These are phyloP conservation scores for Musca domestica DNA, from an alignment of 1,140 invertebrate species.

Conservation along the genomic window DNA sequence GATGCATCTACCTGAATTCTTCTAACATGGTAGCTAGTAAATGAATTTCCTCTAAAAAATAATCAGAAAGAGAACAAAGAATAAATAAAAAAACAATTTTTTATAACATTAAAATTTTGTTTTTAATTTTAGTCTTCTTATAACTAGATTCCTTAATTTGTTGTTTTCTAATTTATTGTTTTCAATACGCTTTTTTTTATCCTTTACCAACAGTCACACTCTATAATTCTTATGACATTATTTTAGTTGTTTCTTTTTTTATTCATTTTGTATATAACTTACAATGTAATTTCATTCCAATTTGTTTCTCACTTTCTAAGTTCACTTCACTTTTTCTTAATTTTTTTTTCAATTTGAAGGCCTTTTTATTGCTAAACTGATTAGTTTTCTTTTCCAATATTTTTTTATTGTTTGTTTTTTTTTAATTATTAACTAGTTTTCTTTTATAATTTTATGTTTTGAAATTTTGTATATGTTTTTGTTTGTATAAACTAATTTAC, in stretches of 20 bases:
- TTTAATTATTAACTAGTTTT: not conserved
- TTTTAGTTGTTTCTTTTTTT: not conserved
- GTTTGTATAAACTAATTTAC: not conserved
- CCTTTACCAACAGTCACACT: constrained; percentile 8
- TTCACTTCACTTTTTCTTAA: too few relatives aligned
- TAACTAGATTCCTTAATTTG: not conserved
- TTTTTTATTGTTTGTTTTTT: too few relatives aligned
- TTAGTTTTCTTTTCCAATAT: not conserved
- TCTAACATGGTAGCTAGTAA: too few relatives aligned
- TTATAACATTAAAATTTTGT: not conserved
- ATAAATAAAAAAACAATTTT: too few relatives aligned
- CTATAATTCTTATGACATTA: constrained; percentile 3
- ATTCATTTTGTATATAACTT: not conserved
- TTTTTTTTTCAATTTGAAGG: constrained; percentile 1
- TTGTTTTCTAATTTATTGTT: constrained; percentile 12
- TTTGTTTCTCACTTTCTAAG: too few relatives aligned
- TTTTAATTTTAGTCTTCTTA: not conserved
- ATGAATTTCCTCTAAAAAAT: too few relatives aligned
- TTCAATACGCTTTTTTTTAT: not conserved
- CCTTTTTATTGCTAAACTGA: constrained; percentile 19
- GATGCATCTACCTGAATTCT: too few relatives aligned
- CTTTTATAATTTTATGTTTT: not conserved
- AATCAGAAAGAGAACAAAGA: too few relatives aligned
- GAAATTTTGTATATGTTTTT: not conserved
- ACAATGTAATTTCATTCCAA: constrained; percentile 3